Conservation (phyloP, 2,888 invertebrate genomes). For the Eupithecia insigniata region DNA sequence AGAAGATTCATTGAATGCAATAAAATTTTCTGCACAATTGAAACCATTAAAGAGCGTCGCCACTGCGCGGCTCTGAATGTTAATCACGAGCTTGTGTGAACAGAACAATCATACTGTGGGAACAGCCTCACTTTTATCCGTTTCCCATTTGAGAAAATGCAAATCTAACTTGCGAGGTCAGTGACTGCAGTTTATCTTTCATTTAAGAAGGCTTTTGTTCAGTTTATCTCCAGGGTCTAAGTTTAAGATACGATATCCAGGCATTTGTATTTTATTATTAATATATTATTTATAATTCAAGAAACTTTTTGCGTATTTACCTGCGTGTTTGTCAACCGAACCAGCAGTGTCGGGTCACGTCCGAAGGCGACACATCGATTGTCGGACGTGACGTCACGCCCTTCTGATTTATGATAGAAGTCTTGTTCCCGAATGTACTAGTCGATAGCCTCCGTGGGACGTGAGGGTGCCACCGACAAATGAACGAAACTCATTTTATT, state of each 20-base stretch:
- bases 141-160: conserved; percentile 59
- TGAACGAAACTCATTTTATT: conserved; percentile 71
- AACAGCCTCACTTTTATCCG: conserved; percentile 63
- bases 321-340: conserved; percentile 39
- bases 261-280: too few species aligned
- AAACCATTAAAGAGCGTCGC: conserved; percentile 78
- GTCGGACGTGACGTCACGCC: conserved; percentile 73
- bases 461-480: conserved; percentile 63
- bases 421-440: conserved; percentile 66
- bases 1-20: conserved; percentile 77
- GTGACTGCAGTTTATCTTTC: conserved; percentile 2
- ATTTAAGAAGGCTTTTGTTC: not conserved
- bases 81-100: conserved; percentile 78
- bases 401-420: conserved; percentile 77
- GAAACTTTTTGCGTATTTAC: not conserved
- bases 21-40: conserved; percentile 83
- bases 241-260: not conserved
- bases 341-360: conserved; percentile 70
- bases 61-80: conserved; percentile 71
- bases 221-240: not conserved
- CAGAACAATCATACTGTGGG: conserved; percentile 77
- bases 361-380: conserved; percentile 65
- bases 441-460: conserved; percentile 71
- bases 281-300: too few species aligned
- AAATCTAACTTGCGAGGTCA: conserved; percentile 21